Percentiles rank a stretch among this genome's conserved stretches.
Conservation (phyloP, 1,140 invertebrate genomes). For the Trichonephila clavipes region DNA sequence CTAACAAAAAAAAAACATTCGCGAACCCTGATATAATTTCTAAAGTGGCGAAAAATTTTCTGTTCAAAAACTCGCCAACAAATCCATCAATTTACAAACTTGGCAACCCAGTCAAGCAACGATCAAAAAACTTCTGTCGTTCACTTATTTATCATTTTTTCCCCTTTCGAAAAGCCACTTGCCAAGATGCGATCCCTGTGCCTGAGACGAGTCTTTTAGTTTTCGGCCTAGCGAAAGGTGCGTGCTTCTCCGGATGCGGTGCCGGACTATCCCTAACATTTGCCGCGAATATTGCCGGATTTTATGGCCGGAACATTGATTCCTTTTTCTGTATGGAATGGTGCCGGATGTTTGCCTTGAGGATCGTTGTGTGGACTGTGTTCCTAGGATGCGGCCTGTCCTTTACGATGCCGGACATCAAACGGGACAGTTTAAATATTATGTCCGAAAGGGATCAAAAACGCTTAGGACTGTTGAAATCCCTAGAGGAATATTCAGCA, state of each 20-base stretch:
- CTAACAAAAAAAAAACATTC: no score
- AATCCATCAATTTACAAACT: neutral
- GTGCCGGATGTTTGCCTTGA: slow-evolving; percentile 62
- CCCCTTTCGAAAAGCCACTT: neutral
- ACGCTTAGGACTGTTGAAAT: slow-evolving; percentile 4
- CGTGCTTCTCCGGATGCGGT: neutral
- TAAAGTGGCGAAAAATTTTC: no score
- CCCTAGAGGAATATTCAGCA: slow-evolving; percentile 1
- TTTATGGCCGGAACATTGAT: slow-evolving; percentile 55
- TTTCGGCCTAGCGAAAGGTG: neutral
- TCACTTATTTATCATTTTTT: slow-evolving; percentile 36
- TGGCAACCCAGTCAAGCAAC: neutral
- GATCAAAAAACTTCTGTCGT: slow-evolving; percentile 15
- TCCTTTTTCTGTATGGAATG: slow-evolving; percentile 61
- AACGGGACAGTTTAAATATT: neutral
- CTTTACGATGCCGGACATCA: slow-evolving; percentile 33
- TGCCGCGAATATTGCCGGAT: slow-evolving; percentile 38
- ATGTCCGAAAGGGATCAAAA: slow-evolving; percentile 34
- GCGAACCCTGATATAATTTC: no score
- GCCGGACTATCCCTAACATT: slow-evolving; percentile 34
- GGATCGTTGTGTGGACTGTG: slow-evolving; percentile 39
- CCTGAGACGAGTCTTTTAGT: neutral
- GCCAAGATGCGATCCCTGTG: slow-evolving; percentile 14
- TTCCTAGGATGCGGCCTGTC: slow-evolving; percentile 58
- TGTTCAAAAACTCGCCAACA: neutral